Evolutionary conservation across 2,797 vertebrate species (phyloP).

Genomic region (Spatula versicolor): DNA sequence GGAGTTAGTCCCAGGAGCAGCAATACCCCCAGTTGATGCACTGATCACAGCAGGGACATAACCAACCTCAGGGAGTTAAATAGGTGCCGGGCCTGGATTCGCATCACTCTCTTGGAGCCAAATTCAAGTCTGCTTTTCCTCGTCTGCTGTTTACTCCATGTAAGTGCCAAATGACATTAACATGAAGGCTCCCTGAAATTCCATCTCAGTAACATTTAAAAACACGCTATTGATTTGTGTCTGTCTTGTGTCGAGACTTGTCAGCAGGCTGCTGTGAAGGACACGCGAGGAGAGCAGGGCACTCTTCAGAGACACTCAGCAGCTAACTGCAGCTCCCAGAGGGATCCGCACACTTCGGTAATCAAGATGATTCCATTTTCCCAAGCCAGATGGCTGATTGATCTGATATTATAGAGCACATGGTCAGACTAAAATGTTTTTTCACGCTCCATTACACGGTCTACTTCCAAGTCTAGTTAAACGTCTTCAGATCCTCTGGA

Average conservation of each 20-base stretch:
- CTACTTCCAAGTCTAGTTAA: background rate
- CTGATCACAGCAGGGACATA: too few relatives aligned
- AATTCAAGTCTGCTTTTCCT: background rate
- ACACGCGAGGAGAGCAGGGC: fast-evolving
- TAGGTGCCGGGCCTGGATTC: fast-evolving
- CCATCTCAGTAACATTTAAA: background rate
- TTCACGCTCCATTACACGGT: background rate
- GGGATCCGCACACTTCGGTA: background rate
- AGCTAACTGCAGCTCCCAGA: background rate
- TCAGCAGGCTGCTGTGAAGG: background rate
- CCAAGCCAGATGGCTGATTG: background rate
- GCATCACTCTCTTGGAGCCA: background rate
- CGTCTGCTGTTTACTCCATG: background rate
- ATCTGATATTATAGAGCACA: background rate
- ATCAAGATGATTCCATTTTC: background rate
- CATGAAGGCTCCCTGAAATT: background rate
- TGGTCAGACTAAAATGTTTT: background rate
- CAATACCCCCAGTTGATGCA: too few relatives aligned
- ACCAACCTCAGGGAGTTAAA: background rate
- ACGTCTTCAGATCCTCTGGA: background rate
- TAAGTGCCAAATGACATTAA: background rate
- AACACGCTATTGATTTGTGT: background rate
- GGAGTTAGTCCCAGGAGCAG: background rate
- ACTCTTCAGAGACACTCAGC: background rate
- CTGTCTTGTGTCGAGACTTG: background rate